Base-by-base conservation (phyloP, 2,888 invertebrate genomes). In the Kuschelorhynchus macadamiae region DNA sequence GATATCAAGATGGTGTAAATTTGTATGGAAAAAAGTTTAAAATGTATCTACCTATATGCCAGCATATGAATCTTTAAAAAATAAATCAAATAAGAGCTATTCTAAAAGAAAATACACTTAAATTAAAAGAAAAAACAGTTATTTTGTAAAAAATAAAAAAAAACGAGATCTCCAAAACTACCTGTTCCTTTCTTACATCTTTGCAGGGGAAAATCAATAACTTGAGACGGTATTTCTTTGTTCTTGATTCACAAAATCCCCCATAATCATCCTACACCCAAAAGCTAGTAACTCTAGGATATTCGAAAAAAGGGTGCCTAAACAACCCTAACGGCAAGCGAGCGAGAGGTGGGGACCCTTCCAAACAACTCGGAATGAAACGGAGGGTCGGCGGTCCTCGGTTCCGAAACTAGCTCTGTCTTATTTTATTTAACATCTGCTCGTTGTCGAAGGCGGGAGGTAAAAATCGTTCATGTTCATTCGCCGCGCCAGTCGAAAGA, bases 381-480 rank as follows among this genome's bases (percentile, higher is more conserved):
- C 20, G n/a, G 56, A 65, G 65, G 64, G 52, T 65, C 59, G 33
- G 50, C 44, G 33, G 33, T 33, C 3, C 25, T 25, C 14, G 18
- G 32, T 25, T 46, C 42, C 39, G 69, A 71, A 74, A 75, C 75
- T 74, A 75, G 76, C 52, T 32, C 33, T 52, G 33, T 76, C 75
- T 76, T 75, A 78, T 77, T 78, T 78, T 77, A 77, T 77, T 76
- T 74, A 77, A 75, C 78, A 78, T 76, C 78, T 77, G 78, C 77
- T 60, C 75, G 72, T 72, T 70, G 75, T 62, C 70, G 70, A 71
- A 73, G 72, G 74, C 72, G 72, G 76, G 76, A 76, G 75, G 74
- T 75, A 74, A 72, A 67, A 67, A 66, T 71, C 63, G 55, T 55
- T 25, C 63, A 52, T 56, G 55, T 55, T 25, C 63, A 52, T 56